These are phyloP conservation scores for Ceratotherium simum DNA, from an alignment of 2,113 vertebrate genomes.

Conservation along the genomic window DNA sequence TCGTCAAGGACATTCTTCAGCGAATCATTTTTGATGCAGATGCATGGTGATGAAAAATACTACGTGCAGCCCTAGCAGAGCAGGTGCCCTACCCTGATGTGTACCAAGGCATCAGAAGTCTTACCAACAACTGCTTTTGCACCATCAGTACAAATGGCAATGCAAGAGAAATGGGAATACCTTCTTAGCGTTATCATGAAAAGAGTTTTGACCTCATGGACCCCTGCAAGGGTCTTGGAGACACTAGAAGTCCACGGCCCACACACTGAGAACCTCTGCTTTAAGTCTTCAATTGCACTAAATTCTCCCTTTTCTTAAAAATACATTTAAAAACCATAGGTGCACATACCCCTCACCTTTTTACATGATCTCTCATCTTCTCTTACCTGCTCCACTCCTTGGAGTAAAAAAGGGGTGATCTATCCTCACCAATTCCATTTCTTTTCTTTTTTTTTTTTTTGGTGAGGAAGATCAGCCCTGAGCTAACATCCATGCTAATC, in stretches of 20 bases:
- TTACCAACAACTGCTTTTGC: not conserved
- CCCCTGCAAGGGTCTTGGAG: not conserved
- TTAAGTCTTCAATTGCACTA: not conserved
- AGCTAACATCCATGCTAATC: too few species aligned
- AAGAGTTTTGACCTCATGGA: not conserved
- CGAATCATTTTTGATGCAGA: not conserved
- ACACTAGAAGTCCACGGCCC: not conserved
- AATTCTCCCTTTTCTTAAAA: slow-evolving; percentile 12
- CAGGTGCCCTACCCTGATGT: not conserved
- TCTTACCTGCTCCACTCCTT: not conserved
- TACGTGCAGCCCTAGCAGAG: not conserved
- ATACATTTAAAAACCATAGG: not conserved
- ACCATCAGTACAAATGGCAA: not conserved
- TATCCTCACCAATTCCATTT: not conserved
- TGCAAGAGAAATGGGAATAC: not conserved
- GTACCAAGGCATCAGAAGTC: not conserved
- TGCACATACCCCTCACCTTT: not conserved
- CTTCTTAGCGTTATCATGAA: not conserved
- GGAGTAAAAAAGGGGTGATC: not conserved
- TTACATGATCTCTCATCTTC: not conserved
- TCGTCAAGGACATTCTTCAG: slow-evolving; percentile 34
- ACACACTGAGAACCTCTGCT: not conserved
- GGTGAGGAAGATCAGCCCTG: too few species aligned
- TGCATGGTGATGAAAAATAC: not conserved
- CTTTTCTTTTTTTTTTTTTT: not conserved